Evolutionary conservation across 23 tunicate species (phyloP), one percentile per base, ranked within the genome.

Genomic region (Ascidia mentula): DNA sequence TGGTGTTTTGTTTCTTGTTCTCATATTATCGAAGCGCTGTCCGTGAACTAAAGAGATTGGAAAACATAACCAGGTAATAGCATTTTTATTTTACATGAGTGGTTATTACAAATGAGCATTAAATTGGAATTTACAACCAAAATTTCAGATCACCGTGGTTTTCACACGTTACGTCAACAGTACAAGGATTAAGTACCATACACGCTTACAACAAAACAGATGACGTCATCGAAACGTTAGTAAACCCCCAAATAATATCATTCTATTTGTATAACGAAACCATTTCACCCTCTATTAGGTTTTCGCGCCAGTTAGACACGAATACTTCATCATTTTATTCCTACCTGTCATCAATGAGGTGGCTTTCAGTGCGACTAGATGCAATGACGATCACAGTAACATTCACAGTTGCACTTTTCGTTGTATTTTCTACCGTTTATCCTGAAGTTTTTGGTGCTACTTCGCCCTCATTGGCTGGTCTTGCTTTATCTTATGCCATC

Each of bases 101-200:
- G 65, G 7, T 20, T 28, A 53, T 9, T n/a, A 18, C 6, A 40
- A 42, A 12, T 18, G 4, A 28, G 3, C 78, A 38, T 74, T 1
- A 71, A 71, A 34, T 1, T 71, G 1, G 30, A 34, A 2, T 6
- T 36, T 2, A 37, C 32, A 40, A n/a, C n/a, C n/a, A n/a, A n/a
- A 0, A 17, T 39, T 30, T 6, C 60, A 92, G 98, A 46, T 93
- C 98, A 24, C 98, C 98, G 18, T 84, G 92, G 89, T 87, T 93
- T 80, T 93, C 98, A 80, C 98, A 93, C 79, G 90, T 93, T 18
- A 88, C 98, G 7, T 93, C 98, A 22, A 88, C 93, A 1, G 90
- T 93, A 6, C 90, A 88, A 72, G 98, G 98, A 9, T 76, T 93
- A 1, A 80, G 89, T 46, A 93, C 98, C 1, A 93, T 93, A 73